These are phyloP conservation scores for Platynereis dumerilii DNA, from an alignment of 2,888 invertebrate genomes.

Conservation along the genomic window DNA sequence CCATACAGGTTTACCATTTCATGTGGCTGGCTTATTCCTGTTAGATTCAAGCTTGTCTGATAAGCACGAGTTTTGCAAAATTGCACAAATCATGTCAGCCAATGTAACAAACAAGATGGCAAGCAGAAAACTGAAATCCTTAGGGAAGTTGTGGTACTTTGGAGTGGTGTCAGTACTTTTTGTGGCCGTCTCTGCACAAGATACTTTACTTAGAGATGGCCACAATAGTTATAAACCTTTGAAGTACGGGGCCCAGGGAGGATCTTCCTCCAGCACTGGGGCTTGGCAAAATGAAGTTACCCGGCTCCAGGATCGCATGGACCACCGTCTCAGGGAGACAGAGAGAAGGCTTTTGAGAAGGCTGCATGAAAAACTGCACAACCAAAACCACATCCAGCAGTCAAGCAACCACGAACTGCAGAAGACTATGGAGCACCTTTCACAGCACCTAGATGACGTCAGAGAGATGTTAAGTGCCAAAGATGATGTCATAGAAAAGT, in stretches of 20 bases:
- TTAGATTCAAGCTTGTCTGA: no score
- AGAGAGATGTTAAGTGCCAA: neutral
- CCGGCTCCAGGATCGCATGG: slow-evolving; percentile 1
- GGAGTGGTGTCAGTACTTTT: neutral
- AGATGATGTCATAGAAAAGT: neutral
- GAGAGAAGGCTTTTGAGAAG: neutral
- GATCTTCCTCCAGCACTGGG: neutral
- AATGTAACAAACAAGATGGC: no score
- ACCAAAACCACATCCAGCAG: neutral
- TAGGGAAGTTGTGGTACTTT: no score
- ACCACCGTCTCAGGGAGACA: neutral
- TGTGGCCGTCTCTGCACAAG: neutral
- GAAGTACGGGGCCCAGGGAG: neutral
- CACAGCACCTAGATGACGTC: neutral
- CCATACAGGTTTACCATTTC: no score
- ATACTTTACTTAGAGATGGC: slow-evolving; percentile 1
- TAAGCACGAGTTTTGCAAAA: no score
- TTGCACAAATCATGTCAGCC: no score
- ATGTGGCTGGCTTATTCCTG: no score
- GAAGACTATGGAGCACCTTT: no score
- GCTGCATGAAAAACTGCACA: neutral
- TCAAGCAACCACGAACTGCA: neutral
- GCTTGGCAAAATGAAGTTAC: neutral
- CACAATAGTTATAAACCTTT: neutral
- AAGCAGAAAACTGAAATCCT: no score